Percentiles rank a stretch among this genome's conserved stretches.
These are phyloP conservation scores for Hirtodrosophila alboralis DNA, from an alignment of 2,888 invertebrate genomes.

Conservation along the genomic window DNA sequence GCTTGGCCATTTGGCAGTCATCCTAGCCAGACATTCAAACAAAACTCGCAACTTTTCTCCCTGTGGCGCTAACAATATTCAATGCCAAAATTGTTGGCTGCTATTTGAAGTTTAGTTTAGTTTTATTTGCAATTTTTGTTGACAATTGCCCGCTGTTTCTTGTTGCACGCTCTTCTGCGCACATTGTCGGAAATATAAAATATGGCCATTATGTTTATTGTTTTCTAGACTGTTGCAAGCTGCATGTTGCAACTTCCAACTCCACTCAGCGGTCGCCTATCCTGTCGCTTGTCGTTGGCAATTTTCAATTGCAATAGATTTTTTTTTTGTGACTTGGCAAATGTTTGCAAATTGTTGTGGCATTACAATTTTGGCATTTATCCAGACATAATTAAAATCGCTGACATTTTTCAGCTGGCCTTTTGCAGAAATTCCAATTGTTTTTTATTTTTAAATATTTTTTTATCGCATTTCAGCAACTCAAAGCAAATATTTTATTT, in stretches of 20 bases:
- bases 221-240: constrained; percentile 41
- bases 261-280: too few species aligned
- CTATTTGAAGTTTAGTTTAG: constrained; percentile 15
- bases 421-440: constrained; percentile 2
- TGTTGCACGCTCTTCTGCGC: constrained; percentile 45
- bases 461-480: too few species aligned
- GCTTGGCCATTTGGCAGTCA: constrained; percentile 38
- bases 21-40: not conserved
- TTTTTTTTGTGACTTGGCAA: too few species aligned
- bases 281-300: constrained; percentile 37
- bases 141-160: constrained; percentile 77
- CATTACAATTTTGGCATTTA: constrained; percentile 48
- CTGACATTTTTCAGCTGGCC: constrained; percentile 7
- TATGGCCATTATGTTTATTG: constrained; percentile 76
- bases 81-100: constrained; percentile 60
- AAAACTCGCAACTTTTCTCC: too few species aligned
- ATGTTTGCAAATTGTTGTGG: constrained; percentile 47
- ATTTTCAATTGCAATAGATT: constrained; percentile 75
- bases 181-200: constrained; percentile 72
- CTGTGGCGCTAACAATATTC: constrained; percentile 19
- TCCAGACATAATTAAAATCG: constrained; percentile 70
- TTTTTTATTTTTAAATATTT: too few species aligned
- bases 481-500: too few species aligned
- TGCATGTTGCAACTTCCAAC: constrained; percentile 15
- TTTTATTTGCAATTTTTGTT: constrained; percentile 46